Evolutionary conservation across 2,797 vertebrate species (phyloP).

Genomic region (Schizopygopsis pylzovi): DNA sequence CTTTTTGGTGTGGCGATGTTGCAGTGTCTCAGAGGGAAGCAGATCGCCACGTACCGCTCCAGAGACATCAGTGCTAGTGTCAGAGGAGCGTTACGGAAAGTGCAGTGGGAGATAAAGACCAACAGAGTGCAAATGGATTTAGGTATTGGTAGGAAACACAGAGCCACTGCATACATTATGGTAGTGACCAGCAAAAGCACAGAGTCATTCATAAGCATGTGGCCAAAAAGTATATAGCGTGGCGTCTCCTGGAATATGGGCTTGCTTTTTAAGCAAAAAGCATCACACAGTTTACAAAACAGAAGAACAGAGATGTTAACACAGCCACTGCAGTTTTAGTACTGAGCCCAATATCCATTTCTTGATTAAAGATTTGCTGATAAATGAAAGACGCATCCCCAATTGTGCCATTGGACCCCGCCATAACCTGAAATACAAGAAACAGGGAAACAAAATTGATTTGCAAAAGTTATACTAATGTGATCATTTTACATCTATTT

Average conservation of each 20-base stretch:
- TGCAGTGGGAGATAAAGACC: constrained; percentile 18
- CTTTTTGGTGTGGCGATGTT: constrained; percentile 41
- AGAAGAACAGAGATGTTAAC: constrained; percentile 59
- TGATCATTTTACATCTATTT: neutral
- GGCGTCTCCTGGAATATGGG: constrained; percentile 27
- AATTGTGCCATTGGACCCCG: constrained; percentile 42
- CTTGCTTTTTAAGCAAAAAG: constrained; percentile 67
- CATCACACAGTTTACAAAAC: constrained; percentile 66
- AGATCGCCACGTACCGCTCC: constrained; percentile 74
- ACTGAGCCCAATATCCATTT: constrained; percentile 28
- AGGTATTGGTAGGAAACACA: constrained; percentile 17
- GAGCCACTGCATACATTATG: constrained; percentile 53
- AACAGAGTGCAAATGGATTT: constrained; percentile 63
- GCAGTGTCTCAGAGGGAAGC: constrained; percentile 68
- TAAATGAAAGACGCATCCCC: constrained; percentile 12
- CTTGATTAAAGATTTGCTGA: constrained; percentile 43
- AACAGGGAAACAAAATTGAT: neutral
- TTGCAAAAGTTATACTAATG: neutral
- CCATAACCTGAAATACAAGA: constrained; percentile 50
- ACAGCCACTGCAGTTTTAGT: constrained; percentile 46
- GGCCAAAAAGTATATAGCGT: constrained; percentile 68
- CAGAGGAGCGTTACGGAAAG: constrained; percentile 62
- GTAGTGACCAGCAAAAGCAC: constrained; percentile 53
- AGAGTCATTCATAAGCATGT: constrained; percentile 67
- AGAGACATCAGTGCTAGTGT: constrained; percentile 73